A percentile compares a stretch with the other conserved stretches of the same genome.
Conservation (phyloP, 2,113 vertebrate species). For the Hippocampus mohnikei region DNA sequence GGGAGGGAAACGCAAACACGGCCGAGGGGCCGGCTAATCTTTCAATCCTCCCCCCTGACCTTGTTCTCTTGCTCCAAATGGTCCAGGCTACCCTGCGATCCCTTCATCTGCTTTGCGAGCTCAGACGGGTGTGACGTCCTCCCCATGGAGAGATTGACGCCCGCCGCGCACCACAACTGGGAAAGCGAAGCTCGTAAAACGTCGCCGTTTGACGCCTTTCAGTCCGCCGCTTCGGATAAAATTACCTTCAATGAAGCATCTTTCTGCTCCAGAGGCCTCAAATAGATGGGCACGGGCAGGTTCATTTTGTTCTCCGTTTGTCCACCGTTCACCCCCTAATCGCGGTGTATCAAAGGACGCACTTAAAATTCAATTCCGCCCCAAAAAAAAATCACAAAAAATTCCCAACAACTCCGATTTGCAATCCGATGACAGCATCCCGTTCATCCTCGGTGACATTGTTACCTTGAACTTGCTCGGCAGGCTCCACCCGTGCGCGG, state of each 20-base stretch:
- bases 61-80: constrained; percentile 66
- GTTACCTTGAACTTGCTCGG: constrained; percentile 92
- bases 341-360: not conserved
- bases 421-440: not conserved
- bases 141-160: constrained; percentile 86
- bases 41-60: constrained; percentile 14
- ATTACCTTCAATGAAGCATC: constrained; percentile 94
- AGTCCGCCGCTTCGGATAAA: not conserved
- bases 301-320: constrained; percentile 91
- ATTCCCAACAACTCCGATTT: not conserved
- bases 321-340: constrained; percentile 72
- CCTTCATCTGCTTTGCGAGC: constrained; percentile 62
- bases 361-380: not conserved
- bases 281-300: constrained; percentile 91
- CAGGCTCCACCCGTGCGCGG: constrained; percentile 94
- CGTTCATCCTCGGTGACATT: constrained; percentile 20
- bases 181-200: not conserved
- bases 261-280: constrained; percentile 91
- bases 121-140: constrained; percentile 57
- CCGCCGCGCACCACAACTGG: constrained; percentile 94
- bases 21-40: not conserved
- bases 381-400: not conserved
- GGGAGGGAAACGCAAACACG: not conserved
- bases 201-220: not conserved
- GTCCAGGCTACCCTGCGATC: constrained; percentile 80